Evolutionary conservation across 2,888 invertebrate species (phyloP).

Genomic region (Hirtodrosophila histrioides): DNA sequence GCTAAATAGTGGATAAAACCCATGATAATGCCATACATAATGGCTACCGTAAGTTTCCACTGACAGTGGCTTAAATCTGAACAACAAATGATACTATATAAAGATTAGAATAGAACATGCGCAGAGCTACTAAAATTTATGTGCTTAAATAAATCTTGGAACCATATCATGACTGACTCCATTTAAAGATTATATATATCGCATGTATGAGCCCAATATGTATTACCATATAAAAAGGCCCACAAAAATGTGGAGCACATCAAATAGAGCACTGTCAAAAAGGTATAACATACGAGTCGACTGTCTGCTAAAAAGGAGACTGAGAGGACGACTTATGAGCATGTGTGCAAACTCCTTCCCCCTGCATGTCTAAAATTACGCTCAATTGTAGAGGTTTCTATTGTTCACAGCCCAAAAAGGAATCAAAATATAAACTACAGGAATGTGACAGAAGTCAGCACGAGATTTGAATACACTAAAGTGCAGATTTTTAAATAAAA

Average conservation of each 20-base stretch:
- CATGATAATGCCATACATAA: constrained; percentile 40
- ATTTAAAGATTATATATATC: constrained; percentile 35
- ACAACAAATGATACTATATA: constrained; percentile 1
- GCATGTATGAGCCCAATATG: constrained; percentile 56
- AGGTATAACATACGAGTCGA: constrained; percentile 55
- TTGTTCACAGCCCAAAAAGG: constrained; percentile 19
- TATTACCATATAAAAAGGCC: constrained; percentile 38
- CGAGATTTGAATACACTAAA: constrained; percentile 23
- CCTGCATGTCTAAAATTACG: constrained; percentile 64
- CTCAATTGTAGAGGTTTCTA: constrained; percentile 28
- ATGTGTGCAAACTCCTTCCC: constrained; percentile 7
- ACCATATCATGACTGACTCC: constrained; percentile 39
- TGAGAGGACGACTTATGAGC: constrained; percentile 12
- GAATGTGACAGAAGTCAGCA: not conserved
- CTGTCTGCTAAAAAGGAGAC: constrained; percentile 59
- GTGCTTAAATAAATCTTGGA: not conserved
- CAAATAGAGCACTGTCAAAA: constrained; percentile 40
- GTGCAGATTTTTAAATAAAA: too few species aligned
- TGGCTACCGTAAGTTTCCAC: constrained; percentile 23
- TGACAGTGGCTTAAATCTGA: not conserved
- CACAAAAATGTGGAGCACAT: constrained; percentile 45
- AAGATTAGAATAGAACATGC: not conserved
- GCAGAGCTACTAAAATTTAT: constrained; percentile 10
- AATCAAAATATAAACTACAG: constrained; percentile 4
- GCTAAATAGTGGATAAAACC: constrained; percentile 30